phyloP scores from a whole-genome alignment of 1,140 invertebrate genomes.

The Aphis craccivora region DNA sequence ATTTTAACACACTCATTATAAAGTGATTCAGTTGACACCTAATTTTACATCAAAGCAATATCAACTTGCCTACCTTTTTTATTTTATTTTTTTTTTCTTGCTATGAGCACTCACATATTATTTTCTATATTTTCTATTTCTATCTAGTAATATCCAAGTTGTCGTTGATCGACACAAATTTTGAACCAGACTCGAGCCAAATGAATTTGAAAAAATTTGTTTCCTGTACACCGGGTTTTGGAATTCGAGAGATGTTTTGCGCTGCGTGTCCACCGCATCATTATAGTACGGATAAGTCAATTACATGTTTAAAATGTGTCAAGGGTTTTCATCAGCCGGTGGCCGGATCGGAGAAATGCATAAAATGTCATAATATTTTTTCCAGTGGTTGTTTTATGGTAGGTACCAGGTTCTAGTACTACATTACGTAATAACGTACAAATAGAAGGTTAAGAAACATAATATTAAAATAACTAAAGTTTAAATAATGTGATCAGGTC shows the following conservation, averaged over 20 bases:
- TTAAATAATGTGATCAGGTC: no score
- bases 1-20: no score
- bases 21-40: no score
- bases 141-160: neutral
- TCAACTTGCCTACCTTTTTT: neutral
- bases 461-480: no score
- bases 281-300: neutral
- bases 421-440: no score
- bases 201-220: neutral
- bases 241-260: neutral
- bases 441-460: no score
- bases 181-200: neutral
- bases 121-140: neutral
- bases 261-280: slow-evolving; percentile 35
- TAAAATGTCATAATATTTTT: slow-evolving; percentile 2
- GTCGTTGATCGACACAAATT: neutral
- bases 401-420: neutral
- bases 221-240: neutral
- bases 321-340: slow-evolving; percentile 14
- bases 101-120: neutral
- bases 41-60: no score
- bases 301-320: neutral
- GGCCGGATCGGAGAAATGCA: slow-evolving; percentile 15
- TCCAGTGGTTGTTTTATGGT: neutral
- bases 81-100: neutral